Base-by-base conservation (phyloP, 1,140 invertebrate species). In the Euglossa dilemma region DNA sequence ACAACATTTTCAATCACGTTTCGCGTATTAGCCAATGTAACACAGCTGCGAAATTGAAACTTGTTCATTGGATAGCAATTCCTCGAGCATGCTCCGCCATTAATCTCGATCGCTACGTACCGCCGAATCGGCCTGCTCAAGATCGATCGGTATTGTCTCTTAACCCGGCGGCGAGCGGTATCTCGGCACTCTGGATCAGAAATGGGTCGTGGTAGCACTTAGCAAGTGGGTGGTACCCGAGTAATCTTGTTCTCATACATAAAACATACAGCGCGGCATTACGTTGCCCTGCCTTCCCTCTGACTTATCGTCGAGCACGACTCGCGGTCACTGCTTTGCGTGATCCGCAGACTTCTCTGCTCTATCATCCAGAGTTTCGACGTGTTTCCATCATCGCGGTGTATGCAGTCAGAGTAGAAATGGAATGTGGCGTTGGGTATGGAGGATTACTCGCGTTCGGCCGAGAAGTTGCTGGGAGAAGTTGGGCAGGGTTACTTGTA, bases 181-280 rank as follows among this genome's bases (percentile, higher is more conserved):
- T 61, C 67, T 36, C 54, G 43, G 23, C 43, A 6, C 14, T 45
- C 8, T 25, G 2, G 47, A 43, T 23, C 57, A 36, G 78, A 54
- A 71, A 70, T 64, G 52, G 54, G 54, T 66, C 67, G 66, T 78
- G 54, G 84, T 85, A 87, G 86, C 82, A 85, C 85, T 85, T 85
- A 78, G 63, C 82, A 84, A 85, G 90, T 90, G 87, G 90, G 89
- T 87, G 90, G 87, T 84, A 85, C 80, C 83, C 52, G 88, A 90
- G 86, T 90, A 87, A 91, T 87, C 89, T 87, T 79, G 80, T 87
- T 90, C 89, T 90, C 87, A 89, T 89, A 90, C 90, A 90, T 90
- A 90, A 90, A 90, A 90, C 89, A 91, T 89, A 82, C 80, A 86
- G 83, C 84, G 78, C 76, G 66, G 80, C 84, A 73, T 89, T 89